phyloP scores from a whole-genome alignment of 2,797 vertebrate genomes.

The Anabacerthia variegaticeps region DNA sequence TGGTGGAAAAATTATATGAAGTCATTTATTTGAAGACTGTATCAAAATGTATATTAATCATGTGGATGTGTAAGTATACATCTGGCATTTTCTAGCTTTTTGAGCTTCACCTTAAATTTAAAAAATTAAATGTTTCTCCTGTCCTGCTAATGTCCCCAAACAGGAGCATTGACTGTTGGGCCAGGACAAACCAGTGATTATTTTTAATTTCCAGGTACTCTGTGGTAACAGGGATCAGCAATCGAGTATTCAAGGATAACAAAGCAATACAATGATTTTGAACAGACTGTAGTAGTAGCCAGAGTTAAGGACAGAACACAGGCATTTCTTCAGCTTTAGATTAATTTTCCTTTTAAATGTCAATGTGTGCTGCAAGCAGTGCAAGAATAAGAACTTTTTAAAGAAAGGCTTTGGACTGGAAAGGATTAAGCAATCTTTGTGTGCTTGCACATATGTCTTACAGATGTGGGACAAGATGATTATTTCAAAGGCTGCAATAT shows the following conservation, averaged over 20 bases:
- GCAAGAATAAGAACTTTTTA: background rate
- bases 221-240: background rate
- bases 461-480: background rate
- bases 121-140: background rate
- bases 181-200: background rate
- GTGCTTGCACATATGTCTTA: background rate
- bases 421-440: background rate
- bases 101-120: background rate
- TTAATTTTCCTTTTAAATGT: background rate
- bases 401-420: background rate
- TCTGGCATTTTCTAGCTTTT: background rate
- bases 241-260: background rate
- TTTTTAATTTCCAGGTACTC: background rate
- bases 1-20: background rate
- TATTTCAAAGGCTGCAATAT: background rate
- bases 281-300: background rate
- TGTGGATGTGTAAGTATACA: background rate
- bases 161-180: background rate
- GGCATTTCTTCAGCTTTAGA: background rate
- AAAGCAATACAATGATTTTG: background rate
- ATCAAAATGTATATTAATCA: background rate
- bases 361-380: background rate
- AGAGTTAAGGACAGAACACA: background rate
- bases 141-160: background rate
- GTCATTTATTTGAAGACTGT: background rate